Conservation (phyloP, 2,888 invertebrate genomes). For the Orchesella flavescens region DNA sequence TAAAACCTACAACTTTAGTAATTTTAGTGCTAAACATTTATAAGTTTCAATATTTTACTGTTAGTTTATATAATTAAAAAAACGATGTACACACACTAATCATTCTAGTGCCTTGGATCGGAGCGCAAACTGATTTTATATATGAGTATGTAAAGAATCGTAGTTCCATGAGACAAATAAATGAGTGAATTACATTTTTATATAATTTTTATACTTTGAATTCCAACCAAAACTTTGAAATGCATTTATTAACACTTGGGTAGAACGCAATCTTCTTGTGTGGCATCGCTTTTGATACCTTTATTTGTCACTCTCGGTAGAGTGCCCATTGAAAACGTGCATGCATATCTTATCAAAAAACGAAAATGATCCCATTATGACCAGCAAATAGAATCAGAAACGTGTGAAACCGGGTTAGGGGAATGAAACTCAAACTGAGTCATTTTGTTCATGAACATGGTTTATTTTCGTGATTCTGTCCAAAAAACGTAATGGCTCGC, state of each 20-base stretch:
- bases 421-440: not conserved
- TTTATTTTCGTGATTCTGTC: too few species aligned
- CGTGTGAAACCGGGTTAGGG: slow-evolving; percentile 20
- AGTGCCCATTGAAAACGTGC: too few species aligned
- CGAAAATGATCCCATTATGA: not conserved
- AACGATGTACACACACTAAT: slow-evolving; percentile 10
- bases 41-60: too few species aligned
- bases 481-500: too few species aligned
- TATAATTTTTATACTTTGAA: not conserved
- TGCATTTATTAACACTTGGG: too few species aligned
- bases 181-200: not conserved
- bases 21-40: too few species aligned
- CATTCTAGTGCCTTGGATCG: slow-evolving; percentile 28
- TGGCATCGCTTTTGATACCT: not conserved
- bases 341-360: too few species aligned
- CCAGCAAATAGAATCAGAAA: not conserved
- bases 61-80: not conserved
- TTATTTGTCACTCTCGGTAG: too few species aligned
- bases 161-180: slow-evolving; percentile 4
- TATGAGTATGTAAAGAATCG: not conserved
- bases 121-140: slow-evolving; percentile 28
- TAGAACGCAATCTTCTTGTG: not conserved
- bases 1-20: too few species aligned
- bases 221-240: too few species aligned
- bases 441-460: too few species aligned